Evolutionary conservation across 2,113 vertebrate genomes (phyloP).

Genomic region (Sakesphorus luctuosus): DNA sequence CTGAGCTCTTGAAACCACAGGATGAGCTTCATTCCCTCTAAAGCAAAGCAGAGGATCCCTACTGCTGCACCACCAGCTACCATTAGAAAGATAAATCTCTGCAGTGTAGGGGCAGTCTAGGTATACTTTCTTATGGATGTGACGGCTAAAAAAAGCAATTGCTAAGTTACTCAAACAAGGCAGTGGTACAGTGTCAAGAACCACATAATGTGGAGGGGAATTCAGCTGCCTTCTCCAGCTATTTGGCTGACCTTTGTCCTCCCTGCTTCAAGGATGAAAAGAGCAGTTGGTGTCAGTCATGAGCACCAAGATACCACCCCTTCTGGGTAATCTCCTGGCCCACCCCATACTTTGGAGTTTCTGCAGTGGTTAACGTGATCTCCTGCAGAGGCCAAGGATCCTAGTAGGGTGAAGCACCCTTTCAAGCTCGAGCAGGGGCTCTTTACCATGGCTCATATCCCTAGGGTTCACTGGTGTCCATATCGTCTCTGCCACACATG

Average conservation of each 20-base stretch:
- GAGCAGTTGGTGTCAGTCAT: background rate
- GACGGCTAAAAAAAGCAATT: background rate
- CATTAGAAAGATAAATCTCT: background rate
- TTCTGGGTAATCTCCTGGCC: background rate
- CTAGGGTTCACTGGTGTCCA: background rate
- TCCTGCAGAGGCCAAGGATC: background rate
- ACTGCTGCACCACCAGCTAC: background rate
- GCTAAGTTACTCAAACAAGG: background rate
- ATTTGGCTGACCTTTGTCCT: background rate
- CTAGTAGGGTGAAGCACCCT: background rate
- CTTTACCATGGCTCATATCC: background rate
- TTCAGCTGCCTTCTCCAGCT: background rate
- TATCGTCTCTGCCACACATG: background rate
- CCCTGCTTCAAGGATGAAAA: background rate
- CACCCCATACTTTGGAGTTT: background rate
- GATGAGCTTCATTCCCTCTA: background rate
- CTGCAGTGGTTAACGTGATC: background rate
- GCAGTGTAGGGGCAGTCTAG: background rate
- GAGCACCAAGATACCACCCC: background rate
- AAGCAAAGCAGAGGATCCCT: background rate
- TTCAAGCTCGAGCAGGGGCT: background rate
- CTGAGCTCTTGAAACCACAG: fast-evolving
- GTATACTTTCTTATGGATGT: background rate
- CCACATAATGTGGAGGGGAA: background rate
- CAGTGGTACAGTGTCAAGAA: background rate